A percentile compares a stretch with the other conserved stretches of the same genome.
phyloP scores from a whole-genome alignment of 2,888 invertebrate species.

The Phasia obesa region DNA sequence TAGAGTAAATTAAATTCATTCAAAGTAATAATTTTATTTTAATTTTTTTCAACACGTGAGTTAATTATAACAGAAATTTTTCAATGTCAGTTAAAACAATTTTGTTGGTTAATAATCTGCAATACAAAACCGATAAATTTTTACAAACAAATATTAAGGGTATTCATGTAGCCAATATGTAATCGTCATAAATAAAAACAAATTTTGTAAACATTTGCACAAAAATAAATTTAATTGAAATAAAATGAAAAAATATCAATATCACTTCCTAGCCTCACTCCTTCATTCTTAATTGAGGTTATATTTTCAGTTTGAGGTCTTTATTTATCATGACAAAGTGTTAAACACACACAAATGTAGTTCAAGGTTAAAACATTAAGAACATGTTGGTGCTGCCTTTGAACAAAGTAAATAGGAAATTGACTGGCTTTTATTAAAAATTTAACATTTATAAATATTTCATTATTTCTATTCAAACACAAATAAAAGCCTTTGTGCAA shows the following conservation, averaged over 20 bases:
- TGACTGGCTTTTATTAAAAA: conserved; percentile 18
- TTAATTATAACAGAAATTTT: conserved; percentile 36
- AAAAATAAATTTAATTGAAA: too few species aligned
- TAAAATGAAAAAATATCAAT: too few species aligned
- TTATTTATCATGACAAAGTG: background rate
- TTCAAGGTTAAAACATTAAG: conserved; percentile 43
- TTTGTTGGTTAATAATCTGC: background rate
- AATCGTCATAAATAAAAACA: too few species aligned
- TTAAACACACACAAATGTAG: conserved; percentile 35
- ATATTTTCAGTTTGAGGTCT: conserved; percentile 4
- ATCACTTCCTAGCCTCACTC: too few species aligned
- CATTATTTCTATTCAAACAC: background rate
- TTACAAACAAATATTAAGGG: background rate
- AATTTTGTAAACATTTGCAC: too few species aligned
- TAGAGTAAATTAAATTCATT: conserved; percentile 13
- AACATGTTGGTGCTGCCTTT: conserved; percentile 13
- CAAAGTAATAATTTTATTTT: background rate
- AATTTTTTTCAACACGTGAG: conserved; percentile 41
- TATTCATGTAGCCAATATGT: too few species aligned
- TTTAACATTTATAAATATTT: conserved; percentile 9
- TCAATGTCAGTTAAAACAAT: conserved; percentile 34
- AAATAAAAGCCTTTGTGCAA: background rate
- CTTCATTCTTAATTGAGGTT: too few species aligned
- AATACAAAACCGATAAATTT: background rate
- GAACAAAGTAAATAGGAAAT: conserved; percentile 40